Percentiles rank a stretch among this genome's conserved stretches.
These are phyloP conservation scores for Scylla paramamosain DNA, from an alignment of 1,140 invertebrate genomes.

Conservation along the genomic window DNA sequence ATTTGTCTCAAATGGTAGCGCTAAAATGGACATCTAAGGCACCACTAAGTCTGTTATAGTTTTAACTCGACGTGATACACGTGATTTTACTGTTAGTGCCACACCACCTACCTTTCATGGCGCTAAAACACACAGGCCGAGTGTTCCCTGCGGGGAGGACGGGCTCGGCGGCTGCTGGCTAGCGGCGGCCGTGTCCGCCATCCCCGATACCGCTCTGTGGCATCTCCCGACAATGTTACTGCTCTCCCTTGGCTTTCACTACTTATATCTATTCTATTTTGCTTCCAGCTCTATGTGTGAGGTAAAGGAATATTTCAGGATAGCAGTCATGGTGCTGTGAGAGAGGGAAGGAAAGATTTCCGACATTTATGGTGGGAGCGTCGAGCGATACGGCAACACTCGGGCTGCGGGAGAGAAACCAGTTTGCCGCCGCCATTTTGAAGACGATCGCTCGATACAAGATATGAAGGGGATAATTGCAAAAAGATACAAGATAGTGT, in stretches of 20 bases:
- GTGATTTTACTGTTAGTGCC: neutral
- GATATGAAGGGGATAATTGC: conserved; percentile 66
- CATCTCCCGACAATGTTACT: neutral
- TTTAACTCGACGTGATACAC: neutral
- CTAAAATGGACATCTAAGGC: neutral
- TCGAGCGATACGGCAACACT: conserved; percentile 66
- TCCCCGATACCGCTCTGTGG: conserved; percentile 38
- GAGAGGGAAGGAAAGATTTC: neutral
- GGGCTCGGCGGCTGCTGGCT: conserved; percentile 43
- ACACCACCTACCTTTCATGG: conserved; percentile 43
- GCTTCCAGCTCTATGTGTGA: neutral
- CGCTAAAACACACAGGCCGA: neutral
- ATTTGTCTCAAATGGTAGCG: neutral
- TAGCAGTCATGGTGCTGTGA: neutral
- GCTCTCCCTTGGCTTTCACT: too few species aligned
- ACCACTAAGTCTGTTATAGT: neutral
- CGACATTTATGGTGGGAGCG: neutral
- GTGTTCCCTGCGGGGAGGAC: conserved; percentile 49
- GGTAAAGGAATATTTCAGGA: neutral
- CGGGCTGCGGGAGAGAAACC: conserved; percentile 57
- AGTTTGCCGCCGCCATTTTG: conserved; percentile 75
- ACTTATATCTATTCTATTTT: neutral
- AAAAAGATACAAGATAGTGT: conserved; percentile 61
- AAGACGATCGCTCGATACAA: conserved; percentile 66
- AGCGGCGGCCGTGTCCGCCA: conserved; percentile 44